Percentiles rank a stretch among this genome's conserved stretches.
Evolutionary conservation across 2,888 invertebrate genomes (phyloP).

Genomic region (Copidosoma aretas): DNA sequence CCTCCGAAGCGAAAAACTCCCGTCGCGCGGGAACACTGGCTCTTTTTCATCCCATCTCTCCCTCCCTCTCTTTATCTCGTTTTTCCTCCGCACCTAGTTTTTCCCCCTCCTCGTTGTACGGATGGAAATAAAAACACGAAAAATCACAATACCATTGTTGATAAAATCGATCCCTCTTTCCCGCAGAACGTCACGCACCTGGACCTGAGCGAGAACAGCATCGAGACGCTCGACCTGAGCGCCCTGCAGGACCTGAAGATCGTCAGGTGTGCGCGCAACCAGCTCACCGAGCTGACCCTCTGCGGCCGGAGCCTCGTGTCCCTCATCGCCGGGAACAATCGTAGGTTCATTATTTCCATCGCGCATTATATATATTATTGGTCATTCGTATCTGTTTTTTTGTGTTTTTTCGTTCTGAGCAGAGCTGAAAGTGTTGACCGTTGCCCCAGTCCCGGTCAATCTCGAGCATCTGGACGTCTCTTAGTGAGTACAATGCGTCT

Average conservation of each 20-base stretch:
- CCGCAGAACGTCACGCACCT: conserved; percentile 79
- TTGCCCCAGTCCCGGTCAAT: conserved; percentile 74
- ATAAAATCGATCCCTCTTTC: conserved; percentile 1
- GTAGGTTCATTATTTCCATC: conserved; percentile 65
- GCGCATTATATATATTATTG: not conserved
- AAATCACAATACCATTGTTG: not conserved
- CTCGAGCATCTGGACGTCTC: conserved; percentile 81
- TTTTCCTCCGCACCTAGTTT: too few species aligned
- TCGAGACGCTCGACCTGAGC: conserved; percentile 81
- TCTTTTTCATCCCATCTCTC: not conserved
- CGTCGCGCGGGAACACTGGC: too few species aligned
- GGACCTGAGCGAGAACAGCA: conserved; percentile 84
- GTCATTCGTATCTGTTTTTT: not conserved
- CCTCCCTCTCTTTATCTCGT: too few species aligned
- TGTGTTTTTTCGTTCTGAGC: conserved; percentile 39
- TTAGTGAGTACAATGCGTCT: conserved; percentile 62
- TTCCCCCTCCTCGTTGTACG: too few species aligned
- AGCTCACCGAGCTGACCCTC: conserved; percentile 77
- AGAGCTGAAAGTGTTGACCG: conserved; percentile 77
- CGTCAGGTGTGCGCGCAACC: conserved; percentile 79
- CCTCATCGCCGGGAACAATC: conserved; percentile 81
- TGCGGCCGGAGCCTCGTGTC: conserved; percentile 79
- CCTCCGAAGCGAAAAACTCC: conserved; percentile 19
- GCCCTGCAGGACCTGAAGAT: conserved; percentile 79
- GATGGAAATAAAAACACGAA: not conserved